Conservation (phyloP, 2,113 vertebrate species). For the Salvelinus sp. region DNA sequence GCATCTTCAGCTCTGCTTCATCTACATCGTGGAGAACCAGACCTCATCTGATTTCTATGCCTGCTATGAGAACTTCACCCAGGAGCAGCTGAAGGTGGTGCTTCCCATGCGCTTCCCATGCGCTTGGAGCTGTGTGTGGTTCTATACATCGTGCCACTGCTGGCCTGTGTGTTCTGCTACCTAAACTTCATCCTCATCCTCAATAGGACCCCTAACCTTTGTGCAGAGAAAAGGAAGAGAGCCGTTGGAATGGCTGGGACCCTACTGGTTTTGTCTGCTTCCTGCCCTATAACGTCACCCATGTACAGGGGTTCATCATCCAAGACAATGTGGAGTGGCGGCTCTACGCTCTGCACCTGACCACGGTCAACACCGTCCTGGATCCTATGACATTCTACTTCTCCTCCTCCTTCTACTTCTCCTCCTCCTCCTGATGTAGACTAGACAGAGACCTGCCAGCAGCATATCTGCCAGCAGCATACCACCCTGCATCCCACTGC, state of each 20-base stretch:
- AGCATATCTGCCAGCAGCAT: no score
- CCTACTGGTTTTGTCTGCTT: neutral
- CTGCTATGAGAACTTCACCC: conserved; percentile 74
- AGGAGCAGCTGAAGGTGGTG: conserved; percentile 62
- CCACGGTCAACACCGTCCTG: neutral
- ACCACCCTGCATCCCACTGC: no score
- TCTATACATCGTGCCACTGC: neutral
- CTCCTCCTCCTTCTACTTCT: conserved; percentile 1
- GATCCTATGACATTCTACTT: neutral
- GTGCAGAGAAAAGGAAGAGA: neutral
- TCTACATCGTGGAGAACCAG: conserved; percentile 59
- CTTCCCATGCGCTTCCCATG: conserved; percentile 68
- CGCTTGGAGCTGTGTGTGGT: conserved; percentile 29
- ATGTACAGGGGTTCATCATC: neutral
- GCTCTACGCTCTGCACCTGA: neutral
- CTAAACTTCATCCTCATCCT: neutral
- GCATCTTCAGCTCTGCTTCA: conserved; percentile 69
- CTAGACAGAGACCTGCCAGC: no score
- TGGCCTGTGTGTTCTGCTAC: neutral
- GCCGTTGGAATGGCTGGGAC: neutral
- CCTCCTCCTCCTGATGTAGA: neutral
- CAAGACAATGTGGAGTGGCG: neutral
- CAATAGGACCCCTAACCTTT: neutral
- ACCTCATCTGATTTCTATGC: neutral
- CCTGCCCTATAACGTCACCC: neutral